phyloP scores from a whole-genome alignment of 2,113 vertebrate genomes.

The Campylomormyrus numenius region DNA sequence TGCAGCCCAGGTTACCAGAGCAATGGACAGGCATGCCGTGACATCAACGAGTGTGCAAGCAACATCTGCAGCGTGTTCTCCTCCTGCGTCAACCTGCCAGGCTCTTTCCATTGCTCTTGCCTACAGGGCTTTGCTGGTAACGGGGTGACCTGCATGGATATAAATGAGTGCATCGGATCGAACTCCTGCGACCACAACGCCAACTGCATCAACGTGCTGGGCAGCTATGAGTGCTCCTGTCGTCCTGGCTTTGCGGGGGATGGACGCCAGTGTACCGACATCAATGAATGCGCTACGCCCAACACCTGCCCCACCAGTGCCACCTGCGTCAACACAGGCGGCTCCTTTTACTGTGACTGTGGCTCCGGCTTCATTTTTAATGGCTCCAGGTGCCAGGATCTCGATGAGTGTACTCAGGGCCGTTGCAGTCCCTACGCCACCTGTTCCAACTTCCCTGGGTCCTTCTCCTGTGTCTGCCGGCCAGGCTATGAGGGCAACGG shows the following conservation, averaged over 20 bases:
- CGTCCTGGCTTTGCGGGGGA: slow-evolving; percentile 55
- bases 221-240: slow-evolving; percentile 63
- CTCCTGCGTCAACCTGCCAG: slow-evolving; percentile 54
- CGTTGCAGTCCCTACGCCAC: slow-evolving; percentile 52
- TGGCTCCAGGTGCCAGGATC: slow-evolving; percentile 50
- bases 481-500: slow-evolving; percentile 62
- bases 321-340: slow-evolving; percentile 58
- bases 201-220: slow-evolving; percentile 60
- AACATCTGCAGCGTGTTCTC: slow-evolving; percentile 58
- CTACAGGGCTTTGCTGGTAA: slow-evolving; percentile 60
- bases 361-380: slow-evolving; percentile 56
- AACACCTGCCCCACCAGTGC: slow-evolving; percentile 51
- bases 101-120: slow-evolving; percentile 61
- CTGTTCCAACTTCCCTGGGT: slow-evolving; percentile 59
- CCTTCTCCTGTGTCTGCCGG: slow-evolving; percentile 58
- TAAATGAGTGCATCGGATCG: slow-evolving; percentile 60
- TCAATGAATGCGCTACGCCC: slow-evolving; percentile 56
- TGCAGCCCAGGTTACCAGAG: slow-evolving; percentile 61
- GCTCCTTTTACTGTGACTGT: slow-evolving; percentile 64
- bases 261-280: slow-evolving; percentile 56
- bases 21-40: slow-evolving; percentile 56
- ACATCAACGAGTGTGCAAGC: slow-evolving; percentile 62
- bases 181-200: slow-evolving; percentile 57
- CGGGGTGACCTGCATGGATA: slow-evolving; percentile 60
- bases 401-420: slow-evolving; percentile 56